Percentiles rank a stretch among this genome's conserved stretches.
phyloP scores from a whole-genome alignment of 2,113 vertebrate species.

The Cebus imitator region DNA sequence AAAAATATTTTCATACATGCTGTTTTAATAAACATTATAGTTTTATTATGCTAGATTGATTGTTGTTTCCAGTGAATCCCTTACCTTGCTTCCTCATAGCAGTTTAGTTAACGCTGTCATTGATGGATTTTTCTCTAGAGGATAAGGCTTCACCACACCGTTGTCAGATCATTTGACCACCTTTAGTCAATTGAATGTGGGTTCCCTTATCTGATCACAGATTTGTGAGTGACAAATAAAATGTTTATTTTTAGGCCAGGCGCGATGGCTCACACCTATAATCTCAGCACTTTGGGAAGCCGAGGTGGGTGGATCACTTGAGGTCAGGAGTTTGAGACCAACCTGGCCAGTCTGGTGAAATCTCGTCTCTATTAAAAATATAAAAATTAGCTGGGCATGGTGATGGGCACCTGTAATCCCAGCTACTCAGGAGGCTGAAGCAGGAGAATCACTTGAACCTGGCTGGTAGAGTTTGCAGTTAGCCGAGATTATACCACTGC shows the following conservation, averaged over 20 bases:
- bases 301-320: too few species aligned
- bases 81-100: not conserved
- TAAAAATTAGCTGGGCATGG: too few species aligned
- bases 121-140: not conserved
- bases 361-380: too few species aligned
- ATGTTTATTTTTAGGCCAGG: not conserved
- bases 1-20: not conserved
- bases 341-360: too few species aligned
- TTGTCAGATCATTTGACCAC: not conserved
- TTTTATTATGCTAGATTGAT: not conserved
- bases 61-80: not conserved
- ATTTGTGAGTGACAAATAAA: not conserved
- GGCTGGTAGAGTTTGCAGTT: too few species aligned
- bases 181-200: not conserved
- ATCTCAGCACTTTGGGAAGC: too few species aligned
- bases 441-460: too few species aligned
- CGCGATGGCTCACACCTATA: too few species aligned
- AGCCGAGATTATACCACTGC: too few species aligned
- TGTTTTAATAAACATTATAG: not conserved
- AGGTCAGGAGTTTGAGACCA: too few species aligned
- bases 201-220: not conserved
- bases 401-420: too few species aligned
- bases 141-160: not conserved
- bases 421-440: too few species aligned
- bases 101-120: not conserved